A percentile compares a stretch with the other conserved stretches of the same genome.
Conservation (phyloP, 2,113 vertebrate genomes). For the Sturnus vulgaris region DNA sequence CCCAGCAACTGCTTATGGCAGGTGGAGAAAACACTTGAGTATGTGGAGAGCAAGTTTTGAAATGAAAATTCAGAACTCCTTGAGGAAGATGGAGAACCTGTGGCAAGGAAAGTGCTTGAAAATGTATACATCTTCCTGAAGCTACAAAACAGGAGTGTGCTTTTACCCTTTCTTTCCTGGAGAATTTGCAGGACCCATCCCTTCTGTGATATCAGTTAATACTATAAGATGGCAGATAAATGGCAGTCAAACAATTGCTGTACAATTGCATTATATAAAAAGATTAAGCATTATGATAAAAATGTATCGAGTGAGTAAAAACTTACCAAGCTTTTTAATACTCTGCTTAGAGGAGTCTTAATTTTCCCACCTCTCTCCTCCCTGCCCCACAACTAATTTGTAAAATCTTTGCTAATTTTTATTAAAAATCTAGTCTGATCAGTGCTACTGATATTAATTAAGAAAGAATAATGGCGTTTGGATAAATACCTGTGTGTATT, state of each 20-base stretch:
- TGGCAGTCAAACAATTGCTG: neutral
- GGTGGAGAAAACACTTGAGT: neutral
- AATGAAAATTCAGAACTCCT: neutral
- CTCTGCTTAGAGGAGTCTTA: neutral
- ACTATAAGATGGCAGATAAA: neutral
- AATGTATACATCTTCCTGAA: neutral
- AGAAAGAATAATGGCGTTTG: neutral
- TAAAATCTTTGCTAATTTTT: neutral
- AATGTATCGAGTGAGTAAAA: neutral
- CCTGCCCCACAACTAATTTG: neutral
- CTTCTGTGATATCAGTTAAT: neutral
- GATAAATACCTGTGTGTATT: neutral
- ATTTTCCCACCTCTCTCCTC: fast-evolving
- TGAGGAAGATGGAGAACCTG: neutral
- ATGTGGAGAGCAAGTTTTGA: neutral
- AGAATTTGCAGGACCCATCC: neutral
- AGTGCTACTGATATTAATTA: neutral
- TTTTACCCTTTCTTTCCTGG: neutral
- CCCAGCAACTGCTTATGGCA: fast-evolving
- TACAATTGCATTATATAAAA: neutral
- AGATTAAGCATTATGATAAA: neutral
- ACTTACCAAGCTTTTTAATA: neutral
- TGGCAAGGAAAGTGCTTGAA: neutral
- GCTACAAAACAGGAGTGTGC: neutral
- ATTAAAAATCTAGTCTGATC: neutral